Evolutionary conservation across 2,888 invertebrate genomes (phyloP).

Genomic region (Calameuta idolon): DNA sequence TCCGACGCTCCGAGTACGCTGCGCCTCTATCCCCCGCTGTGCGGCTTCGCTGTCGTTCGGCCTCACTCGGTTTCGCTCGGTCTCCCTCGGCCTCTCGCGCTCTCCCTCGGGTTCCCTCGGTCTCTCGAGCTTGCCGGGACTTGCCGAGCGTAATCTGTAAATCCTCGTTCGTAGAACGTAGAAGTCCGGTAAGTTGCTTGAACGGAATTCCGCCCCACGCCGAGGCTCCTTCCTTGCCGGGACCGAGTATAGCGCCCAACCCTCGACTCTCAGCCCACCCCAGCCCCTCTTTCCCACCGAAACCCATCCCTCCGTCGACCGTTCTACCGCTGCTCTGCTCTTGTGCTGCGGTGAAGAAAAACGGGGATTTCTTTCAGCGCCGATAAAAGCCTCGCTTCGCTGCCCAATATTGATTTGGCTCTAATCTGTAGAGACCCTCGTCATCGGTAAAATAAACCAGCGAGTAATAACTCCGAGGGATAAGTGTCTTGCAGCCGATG

Average conservation of each 20-base stretch:
- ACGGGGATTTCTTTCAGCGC: conserved; percentile 58
- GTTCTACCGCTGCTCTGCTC: neutral
- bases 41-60: conserved; percentile 2
- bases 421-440: conserved; percentile 62
- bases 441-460: conserved; percentile 61
- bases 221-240: neutral
- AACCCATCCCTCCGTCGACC: conserved; percentile 22
- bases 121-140: conserved; percentile 20
- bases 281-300: conserved; percentile 24
- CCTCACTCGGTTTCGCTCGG: conserved; percentile 31
- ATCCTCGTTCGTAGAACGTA: conserved; percentile 63
- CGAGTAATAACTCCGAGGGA: conserved; percentile 56
- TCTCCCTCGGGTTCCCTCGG: conserved; percentile 1
- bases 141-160: conserved; percentile 63
- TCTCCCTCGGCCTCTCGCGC: conserved; percentile 35
- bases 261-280: conserved; percentile 12
- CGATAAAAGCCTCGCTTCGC: conserved; percentile 64
- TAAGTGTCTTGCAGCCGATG: conserved; percentile 20
- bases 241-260: conserved; percentile 3
- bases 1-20: conserved; percentile 18
- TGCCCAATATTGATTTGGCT: conserved; percentile 67
- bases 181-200: conserved; percentile 65
- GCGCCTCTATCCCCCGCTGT: conserved; percentile 9
- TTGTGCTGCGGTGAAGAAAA: conserved; percentile 3
- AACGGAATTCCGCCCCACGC: conserved; percentile 53